A percentile compares a stretch with the other conserved stretches of the same genome.
Evolutionary conservation across 2,888 invertebrate genomes (phyloP).

Genomic region (Cremastinae sp.): DNA sequence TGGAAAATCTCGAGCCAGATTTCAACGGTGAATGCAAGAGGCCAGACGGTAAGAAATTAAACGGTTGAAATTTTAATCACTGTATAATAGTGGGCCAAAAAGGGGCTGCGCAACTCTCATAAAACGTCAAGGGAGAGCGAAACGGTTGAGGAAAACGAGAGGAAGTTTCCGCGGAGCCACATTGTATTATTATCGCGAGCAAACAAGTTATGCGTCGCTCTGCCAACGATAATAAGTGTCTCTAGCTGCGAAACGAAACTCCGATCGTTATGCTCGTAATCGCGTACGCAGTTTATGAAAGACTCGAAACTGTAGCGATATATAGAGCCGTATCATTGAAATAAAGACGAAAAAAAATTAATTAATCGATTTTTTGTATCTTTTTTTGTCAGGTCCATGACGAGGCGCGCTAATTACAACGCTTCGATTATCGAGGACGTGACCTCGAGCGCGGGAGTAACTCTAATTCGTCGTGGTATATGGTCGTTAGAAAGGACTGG

Average conservation of each 20-base stretch:
- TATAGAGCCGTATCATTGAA: no score
- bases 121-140: conserved; percentile 36
- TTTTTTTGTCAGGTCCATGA: no score
- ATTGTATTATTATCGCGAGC: conserved; percentile 49
- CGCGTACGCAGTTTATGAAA: conserved; percentile 23
- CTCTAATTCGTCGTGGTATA: conserved; percentile 42
- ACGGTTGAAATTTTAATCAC: conserved; percentile 45
- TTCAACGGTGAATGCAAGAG: conserved; percentile 15
- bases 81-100: conserved; percentile 9
- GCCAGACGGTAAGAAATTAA: conserved; percentile 33
- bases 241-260: conserved; percentile 47
- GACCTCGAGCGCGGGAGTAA: conserved; percentile 34
- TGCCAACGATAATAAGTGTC: conserved; percentile 41
- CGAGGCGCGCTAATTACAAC: neutral
- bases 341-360: neutral
- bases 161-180: conserved; percentile 26
- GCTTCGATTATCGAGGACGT: conserved; percentile 1
- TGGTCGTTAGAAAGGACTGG: no score
- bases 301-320: no score
- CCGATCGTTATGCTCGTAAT: conserved; percentile 45
- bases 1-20: neutral
- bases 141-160: neutral
- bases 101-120: conserved; percentile 40
- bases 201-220: conserved; percentile 29
- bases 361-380: no score